phyloP scores from a whole-genome alignment of 1,140 invertebrate genomes.

The Diorhabda sublineata region DNA sequence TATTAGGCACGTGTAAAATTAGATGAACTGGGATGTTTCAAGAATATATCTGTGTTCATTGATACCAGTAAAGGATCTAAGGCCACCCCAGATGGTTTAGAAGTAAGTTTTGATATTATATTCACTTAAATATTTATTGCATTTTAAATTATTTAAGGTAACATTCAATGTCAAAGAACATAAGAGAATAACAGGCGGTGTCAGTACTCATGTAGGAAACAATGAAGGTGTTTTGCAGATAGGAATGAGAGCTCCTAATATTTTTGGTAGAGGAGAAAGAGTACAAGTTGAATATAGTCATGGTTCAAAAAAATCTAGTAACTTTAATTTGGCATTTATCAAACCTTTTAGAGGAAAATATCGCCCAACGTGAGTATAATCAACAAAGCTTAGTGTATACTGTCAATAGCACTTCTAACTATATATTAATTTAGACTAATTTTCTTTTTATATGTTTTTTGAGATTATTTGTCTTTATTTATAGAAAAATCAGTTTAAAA shows the following conservation, averaged over 20 bases:
- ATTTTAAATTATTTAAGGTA: slow-evolving; percentile 53
- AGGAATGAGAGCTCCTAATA: slow-evolving; percentile 69
- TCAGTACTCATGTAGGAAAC: slow-evolving; percentile 78
- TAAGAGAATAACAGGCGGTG: slow-evolving; percentile 68
- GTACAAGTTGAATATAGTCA: slow-evolving; percentile 73
- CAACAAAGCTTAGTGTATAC: not conserved
- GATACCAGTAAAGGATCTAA: slow-evolving; percentile 73
- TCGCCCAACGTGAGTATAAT: slow-evolving; percentile 53
- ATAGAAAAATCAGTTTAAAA: too few species aligned
- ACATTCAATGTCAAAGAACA: slow-evolving; percentile 78
- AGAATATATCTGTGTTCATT: slow-evolving; percentile 72
- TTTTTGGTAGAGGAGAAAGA: slow-evolving; percentile 76
- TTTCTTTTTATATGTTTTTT: too few species aligned
- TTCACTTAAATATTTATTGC: not conserved
- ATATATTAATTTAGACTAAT: too few species aligned
- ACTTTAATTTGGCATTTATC: slow-evolving; percentile 65
- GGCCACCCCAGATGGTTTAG: slow-evolving; percentile 70
- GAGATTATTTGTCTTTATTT: too few species aligned
- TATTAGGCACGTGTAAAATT: slow-evolving; percentile 62
- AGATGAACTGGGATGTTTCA: slow-evolving; percentile 77
- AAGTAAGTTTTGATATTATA: slow-evolving; percentile 51
- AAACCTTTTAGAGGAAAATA: slow-evolving; percentile 67
- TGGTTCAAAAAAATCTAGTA: slow-evolving; percentile 66
- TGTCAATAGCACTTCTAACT: too few species aligned
- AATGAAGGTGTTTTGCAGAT: slow-evolving; percentile 79